phyloP scores from a whole-genome alignment of 2,797 vertebrate genomes.

The Remorina albescens region DNA sequence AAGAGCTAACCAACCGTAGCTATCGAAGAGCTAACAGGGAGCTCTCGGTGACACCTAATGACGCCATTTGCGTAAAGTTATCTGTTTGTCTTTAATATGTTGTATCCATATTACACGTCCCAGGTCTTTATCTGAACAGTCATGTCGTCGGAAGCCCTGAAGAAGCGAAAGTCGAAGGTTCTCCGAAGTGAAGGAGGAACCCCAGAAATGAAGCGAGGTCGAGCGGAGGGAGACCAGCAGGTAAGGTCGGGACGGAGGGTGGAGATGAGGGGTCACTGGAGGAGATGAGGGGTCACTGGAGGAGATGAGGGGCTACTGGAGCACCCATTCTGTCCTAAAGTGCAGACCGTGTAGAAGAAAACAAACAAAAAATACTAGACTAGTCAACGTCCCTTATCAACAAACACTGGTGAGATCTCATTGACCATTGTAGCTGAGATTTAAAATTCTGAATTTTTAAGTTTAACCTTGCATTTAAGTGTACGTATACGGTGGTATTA shows the following conservation, averaged over 20 bases:
- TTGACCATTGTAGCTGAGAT: too few relatives aligned
- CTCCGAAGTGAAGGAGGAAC: conserved; percentile 90
- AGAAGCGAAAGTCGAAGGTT: conserved; percentile 96
- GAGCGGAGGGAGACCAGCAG: conserved; percentile 87
- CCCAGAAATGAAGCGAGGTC: conserved; percentile 89
- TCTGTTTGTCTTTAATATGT: rapidly evolving
- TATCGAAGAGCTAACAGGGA: conserved; percentile 8
- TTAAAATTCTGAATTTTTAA: neutral
- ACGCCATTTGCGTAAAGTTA: rapidly evolving
- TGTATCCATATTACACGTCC: rapidly evolving
- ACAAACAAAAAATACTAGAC: too few relatives aligned
- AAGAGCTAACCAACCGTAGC: conserved; percentile 12
- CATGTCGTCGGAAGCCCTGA: conserved; percentile 89
- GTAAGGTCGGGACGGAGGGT: conserved; percentile 62
- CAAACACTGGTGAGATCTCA: neutral
- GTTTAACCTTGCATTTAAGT: too few relatives aligned
- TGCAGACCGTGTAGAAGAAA: too few relatives aligned
- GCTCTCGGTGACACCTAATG: too few relatives aligned
- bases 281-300: too few relatives aligned
- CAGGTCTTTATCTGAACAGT: neutral
- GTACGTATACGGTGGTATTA: too few relatives aligned
- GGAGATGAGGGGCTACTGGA: too few relatives aligned
- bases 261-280: too few relatives aligned
- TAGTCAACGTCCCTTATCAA: too few relatives aligned
- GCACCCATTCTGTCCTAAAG: too few relatives aligned